Base-by-base conservation (phyloP, 2,113 vertebrate genomes). In the Gallinago paraguaiae region DNA sequence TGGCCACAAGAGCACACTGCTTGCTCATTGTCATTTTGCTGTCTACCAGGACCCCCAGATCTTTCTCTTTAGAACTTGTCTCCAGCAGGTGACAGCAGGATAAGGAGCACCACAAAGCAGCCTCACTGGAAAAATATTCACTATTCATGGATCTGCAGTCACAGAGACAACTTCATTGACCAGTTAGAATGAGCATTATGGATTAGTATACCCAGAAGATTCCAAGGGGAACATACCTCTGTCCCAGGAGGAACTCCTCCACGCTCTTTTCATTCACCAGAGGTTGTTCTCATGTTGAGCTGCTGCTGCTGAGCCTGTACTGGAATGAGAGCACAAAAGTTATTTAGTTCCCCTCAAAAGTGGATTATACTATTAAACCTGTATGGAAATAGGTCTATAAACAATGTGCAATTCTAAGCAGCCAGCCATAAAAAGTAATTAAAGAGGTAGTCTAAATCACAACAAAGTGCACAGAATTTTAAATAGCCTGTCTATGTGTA, bases 351-450 rank as follows among this genome's bases (percentile, higher is more conserved):
- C 27, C 19, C 61, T 90, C 54, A 86, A 81, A 68, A 81, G 6
- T 30, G 37, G 77, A 94, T 79, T 67, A 53, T 56, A 84, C 60
- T 75, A 93, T 74, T 95, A 82, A 94, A 79, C 74, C 37, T 94
- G 72, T 87, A 79, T 3, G 9, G 79, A 92, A 96, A 89, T 77
- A 79, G 61, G 79, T 72, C 91, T 91, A 95, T 91, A 96, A 95
- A 96, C 80, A 94, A 88, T 70, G 41, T 70, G 70, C 81, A 95
- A 54, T 35, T 96, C 69, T 92, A 81, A 45, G 75, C 68, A 97
- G 86, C 70, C 92, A 97, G 91, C 94, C 77, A 45, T 95, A 97
- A 93, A 98, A 97, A 96, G 93, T 88, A 97, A 97, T 97, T 97
- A 98, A 96, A 90, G 68, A 72, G 64, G 74, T 35, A 43, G 88